Conservation (phyloP, 2,113 vertebrate species). For the Cyphomyrus discorhynchus region DNA sequence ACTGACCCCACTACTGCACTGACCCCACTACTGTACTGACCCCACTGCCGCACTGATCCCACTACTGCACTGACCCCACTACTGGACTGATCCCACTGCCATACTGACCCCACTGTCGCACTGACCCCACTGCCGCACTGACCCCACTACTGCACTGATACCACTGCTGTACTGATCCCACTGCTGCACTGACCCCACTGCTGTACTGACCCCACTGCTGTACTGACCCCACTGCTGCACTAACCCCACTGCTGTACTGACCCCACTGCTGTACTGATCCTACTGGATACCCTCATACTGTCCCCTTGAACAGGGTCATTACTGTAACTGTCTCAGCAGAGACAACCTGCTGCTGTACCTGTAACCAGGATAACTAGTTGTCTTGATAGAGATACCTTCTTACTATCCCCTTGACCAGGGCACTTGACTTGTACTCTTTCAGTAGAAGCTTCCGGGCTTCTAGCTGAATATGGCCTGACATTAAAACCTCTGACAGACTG, state of each 20-base stretch:
- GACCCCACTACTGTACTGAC: too few species aligned
- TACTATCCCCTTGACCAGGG: background rate
- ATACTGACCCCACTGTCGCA: too few species aligned
- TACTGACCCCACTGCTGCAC: fast-evolving
- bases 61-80: too few species aligned
- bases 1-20: background rate
- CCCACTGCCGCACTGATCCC: too few species aligned
- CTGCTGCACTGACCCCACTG: background rate
- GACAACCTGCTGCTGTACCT: background rate
- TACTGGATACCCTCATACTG: background rate
- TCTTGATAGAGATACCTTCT: background rate
- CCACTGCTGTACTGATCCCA: background rate
- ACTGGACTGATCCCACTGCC: too few species aligned
- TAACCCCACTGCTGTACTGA: background rate
- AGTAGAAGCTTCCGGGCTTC: background rate
- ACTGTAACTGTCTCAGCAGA: background rate
- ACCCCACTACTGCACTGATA: too few species aligned
- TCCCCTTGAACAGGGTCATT: background rate
- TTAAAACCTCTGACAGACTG: background rate
- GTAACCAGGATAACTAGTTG: background rate
- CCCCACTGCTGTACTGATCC: too few species aligned
- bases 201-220: background rate
- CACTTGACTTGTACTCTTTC: background rate
- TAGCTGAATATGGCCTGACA: background rate
- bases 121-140: too few species aligned